Conservation (phyloP, 2,113 vertebrate species). For the Sardina pilchardus region DNA sequence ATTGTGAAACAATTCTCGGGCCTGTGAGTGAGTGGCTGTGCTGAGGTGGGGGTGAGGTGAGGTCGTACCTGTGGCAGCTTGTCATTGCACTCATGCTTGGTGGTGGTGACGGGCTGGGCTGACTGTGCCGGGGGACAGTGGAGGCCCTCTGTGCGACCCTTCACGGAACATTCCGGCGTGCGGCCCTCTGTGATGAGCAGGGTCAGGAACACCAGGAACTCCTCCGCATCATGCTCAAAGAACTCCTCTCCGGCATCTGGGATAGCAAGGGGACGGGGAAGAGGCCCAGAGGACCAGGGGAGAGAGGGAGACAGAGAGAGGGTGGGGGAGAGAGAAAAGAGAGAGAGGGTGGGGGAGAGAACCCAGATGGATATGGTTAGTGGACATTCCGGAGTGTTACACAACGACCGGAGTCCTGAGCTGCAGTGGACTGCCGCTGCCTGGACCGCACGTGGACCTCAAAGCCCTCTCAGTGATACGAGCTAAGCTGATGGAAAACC, state of each 20-base stretch:
- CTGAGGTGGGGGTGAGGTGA: not conserved
- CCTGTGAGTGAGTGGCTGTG: not conserved
- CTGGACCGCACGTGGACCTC: not conserved
- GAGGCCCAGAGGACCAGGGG: not conserved
- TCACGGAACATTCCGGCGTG: constrained; percentile 91
- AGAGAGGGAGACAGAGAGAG: not conserved
- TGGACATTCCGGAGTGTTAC: not conserved
- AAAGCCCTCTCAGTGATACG: not conserved
- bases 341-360: not conserved
- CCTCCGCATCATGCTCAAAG: constrained; percentile 96
- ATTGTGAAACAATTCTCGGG: no score
- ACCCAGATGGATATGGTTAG: not conserved
- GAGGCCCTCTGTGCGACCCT: constrained; percentile 92
- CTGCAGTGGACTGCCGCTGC: not conserved
- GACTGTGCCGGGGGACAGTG: constrained; percentile 96
- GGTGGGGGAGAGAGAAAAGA: not conserved
- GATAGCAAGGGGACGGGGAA: constrained; percentile 38
- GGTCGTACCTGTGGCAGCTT: constrained; percentile 85
- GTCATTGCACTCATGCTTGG: constrained; percentile 94
- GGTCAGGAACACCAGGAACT: constrained; percentile 94
- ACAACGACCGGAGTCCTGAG: not conserved
- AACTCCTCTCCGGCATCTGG: constrained; percentile 92
- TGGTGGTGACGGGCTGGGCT: constrained; percentile 75
- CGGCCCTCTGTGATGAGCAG: constrained; percentile 95
- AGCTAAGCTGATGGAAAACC: not conserved